Base-by-base conservation (phyloP, 2,888 invertebrate species). In the Anaspis maculata region DNA sequence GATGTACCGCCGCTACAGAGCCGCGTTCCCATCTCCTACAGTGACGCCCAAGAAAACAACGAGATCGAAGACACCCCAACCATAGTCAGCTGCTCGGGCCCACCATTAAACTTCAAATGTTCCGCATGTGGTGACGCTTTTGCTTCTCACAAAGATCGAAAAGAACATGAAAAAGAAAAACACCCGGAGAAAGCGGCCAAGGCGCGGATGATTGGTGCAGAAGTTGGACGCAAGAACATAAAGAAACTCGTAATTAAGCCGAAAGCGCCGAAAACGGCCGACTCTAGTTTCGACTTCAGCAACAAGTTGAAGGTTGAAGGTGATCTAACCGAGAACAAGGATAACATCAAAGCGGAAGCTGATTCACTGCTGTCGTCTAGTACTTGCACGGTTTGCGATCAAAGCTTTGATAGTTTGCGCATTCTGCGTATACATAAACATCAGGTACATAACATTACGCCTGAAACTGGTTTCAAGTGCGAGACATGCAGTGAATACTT, bases 401-500 rank as follows among this genome's bases (percentile, higher is more conserved):
- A 41, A 27, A 51, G 60, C 14, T 43, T 60, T 15, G 36, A 54
- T 13, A 55, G 56, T 32, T 46, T 43, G 23, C 51, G 46, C 28
- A 51, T 54, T n/a, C 48, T 65, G 32, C 61, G 51, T 12, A 66
- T 69, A 24, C 74, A 75, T 2, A 67, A 67, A 42, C 46, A 69
- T 3, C 69, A 68, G 25, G 57, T 60, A 1, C 61, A 73, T 47
- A 71, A 70, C 42, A 66, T 70, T 41, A 67, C 67, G 37, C 46
- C 59, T 3, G 49, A 48, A 3, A 39, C 49, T 14, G 41, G 50
- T 25, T 52, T 58, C 34, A 70, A 69, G 42, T 83, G 82, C 51
- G 70, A 70, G 43, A 75, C 76, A 9, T 82, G 82, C 54, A 70
- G 71, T 28, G 76, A 77, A 44, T 75, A 77, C 52, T 86, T 84